These are phyloP conservation scores for Heliothis subflexa DNA, from an alignment of 1,140 invertebrate species.

Conservation along the genomic window DNA sequence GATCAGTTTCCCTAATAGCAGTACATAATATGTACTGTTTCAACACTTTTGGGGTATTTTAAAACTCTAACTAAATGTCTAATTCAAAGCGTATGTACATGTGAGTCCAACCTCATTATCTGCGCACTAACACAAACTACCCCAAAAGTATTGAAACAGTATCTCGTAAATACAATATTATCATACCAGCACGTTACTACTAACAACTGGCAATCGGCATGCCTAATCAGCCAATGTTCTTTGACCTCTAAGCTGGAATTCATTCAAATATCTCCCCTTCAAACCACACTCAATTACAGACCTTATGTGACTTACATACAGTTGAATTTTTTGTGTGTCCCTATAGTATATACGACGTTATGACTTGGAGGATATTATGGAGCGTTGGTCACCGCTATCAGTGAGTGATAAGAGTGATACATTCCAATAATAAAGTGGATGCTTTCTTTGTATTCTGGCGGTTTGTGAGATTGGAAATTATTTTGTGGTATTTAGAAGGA, in stretches of 20 bases:
- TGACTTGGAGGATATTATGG: constrained; percentile 30
- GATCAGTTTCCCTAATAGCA: too few species aligned
- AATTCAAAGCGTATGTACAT: too few species aligned
- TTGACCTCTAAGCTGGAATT: constrained; percentile 67
- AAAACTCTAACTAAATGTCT: too few species aligned
- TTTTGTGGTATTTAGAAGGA: constrained; percentile 17
- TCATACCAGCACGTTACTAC: constrained; percentile 47
- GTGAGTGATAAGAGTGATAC: constrained; percentile 71
- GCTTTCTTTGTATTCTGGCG: constrained; percentile 70
- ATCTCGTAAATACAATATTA: constrained; percentile 47
- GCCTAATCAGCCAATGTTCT: constrained; percentile 73
- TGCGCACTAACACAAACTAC: constrained; percentile 8
- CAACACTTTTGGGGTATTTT: too few species aligned
- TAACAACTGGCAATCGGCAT: constrained; percentile 51
- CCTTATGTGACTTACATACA: constrained; percentile 49
- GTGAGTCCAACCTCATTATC: not conserved
- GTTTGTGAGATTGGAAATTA: constrained; percentile 36
- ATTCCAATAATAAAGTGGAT: constrained; percentile 71
- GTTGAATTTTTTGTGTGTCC: constrained; percentile 51
- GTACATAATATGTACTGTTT: too few species aligned
- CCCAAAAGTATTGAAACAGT: constrained; percentile 27
- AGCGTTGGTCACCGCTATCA: constrained; percentile 71
- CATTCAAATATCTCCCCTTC: constrained; percentile 48
- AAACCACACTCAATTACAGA: constrained; percentile 42
- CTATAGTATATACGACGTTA: constrained; percentile 54